Base-by-base conservation (phyloP, 2,888 invertebrate genomes). In the Eumerus sabulonum region DNA sequence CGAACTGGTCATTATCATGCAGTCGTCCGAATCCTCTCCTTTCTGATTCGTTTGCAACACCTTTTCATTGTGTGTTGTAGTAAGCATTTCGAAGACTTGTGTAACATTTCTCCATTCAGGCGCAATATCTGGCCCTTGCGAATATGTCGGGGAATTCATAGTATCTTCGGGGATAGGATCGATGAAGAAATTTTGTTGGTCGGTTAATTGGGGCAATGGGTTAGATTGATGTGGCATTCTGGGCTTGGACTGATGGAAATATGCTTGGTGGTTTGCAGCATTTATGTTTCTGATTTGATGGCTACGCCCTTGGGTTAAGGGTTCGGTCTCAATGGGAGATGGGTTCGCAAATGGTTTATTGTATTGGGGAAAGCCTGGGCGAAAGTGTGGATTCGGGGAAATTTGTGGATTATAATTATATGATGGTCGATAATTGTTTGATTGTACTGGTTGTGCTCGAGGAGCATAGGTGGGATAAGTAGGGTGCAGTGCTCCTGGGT, bases 241-340 rank as follows among this genome's bases (percentile, higher is more conserved):
- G 1, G 38, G 38, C n/a, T n/a, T n/a, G n/a, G n/a, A n/a, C n/a
- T n/a, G n/a, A n/a, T n/a, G n/a, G 14, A 50, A 27, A 16, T 50
- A 44, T 5, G 40, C 48, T 48, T 18, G 19, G 1, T 45, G 42
- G 19, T 19, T 56, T 13, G 7, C 12, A 45, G 19, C n/a, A 13
- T 38, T 59, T 13, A 45, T 35, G 53, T 5, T 27, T 59, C 11
- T 16, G n/a, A 19, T 1, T 36, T 57, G 57, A 9, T 45, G 16
- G n/a, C 47, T 47, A 47, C 59, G 36, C n/a, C 59, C 47, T 59
- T 47, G 59, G 12, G 59, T 59, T n/a, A 36, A 9, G n/a, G 47
- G 35, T 36, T 59, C 17, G 3, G 12, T 47, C 19, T 59, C 45
- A 11, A 57, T 45, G 16, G 57, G 27, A n/a, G 27, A 12, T 44